Percentiles rank a stretch among this genome's conserved stretches.
These are phyloP conservation scores for Nomada hirtipes DNA, from an alignment of 2,888 invertebrate species.

Conservation along the genomic window DNA sequence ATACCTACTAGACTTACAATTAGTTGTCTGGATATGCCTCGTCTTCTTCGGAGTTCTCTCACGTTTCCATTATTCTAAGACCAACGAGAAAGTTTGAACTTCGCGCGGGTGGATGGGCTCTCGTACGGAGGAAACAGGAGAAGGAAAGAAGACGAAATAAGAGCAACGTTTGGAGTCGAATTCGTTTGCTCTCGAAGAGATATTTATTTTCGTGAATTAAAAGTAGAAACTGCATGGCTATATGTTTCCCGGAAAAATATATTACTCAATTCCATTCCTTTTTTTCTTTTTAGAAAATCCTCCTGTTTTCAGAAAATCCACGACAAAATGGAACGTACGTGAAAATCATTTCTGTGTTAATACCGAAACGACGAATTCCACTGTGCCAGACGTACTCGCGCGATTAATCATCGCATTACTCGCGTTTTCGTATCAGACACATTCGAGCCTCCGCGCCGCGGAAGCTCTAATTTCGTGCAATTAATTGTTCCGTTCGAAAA, in stretches of 20 bases:
- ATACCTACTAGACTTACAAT: slow-evolving; percentile 39
- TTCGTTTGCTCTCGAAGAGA: background rate
- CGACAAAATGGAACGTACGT: background rate
- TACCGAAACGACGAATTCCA: background rate
- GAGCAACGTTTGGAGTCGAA: slow-evolving; percentile 18
- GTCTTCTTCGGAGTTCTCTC: slow-evolving; percentile 65
- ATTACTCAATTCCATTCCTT: background rate
- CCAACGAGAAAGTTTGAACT: slow-evolving; percentile 62
- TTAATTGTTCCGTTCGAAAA: slow-evolving; percentile 53
- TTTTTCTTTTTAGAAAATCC: background rate
- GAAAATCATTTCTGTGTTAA: slow-evolving; percentile 4
- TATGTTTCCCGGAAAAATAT: too few relatives aligned
- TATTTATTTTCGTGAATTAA: slow-evolving; percentile 3
- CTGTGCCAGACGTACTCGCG: background rate
- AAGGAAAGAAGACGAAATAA: slow-evolving; percentile 20
- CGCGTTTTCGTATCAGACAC: background rate
- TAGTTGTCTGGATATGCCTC: slow-evolving; percentile 50
- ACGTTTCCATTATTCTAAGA: slow-evolving; percentile 74
- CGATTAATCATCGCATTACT: slow-evolving; percentile 5
- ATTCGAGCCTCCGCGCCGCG: slow-evolving; percentile 15
- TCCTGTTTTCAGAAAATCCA: background rate
- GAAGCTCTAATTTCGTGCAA: slow-evolving; percentile 42
- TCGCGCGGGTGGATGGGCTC: slow-evolving; percentile 5
- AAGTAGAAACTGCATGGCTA: background rate
- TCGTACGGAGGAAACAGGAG: slow-evolving; percentile 14